These are phyloP conservation scores for Halichoeres trimaculatus DNA, from an alignment of 2,113 vertebrate genomes.

Conservation along the genomic window DNA sequence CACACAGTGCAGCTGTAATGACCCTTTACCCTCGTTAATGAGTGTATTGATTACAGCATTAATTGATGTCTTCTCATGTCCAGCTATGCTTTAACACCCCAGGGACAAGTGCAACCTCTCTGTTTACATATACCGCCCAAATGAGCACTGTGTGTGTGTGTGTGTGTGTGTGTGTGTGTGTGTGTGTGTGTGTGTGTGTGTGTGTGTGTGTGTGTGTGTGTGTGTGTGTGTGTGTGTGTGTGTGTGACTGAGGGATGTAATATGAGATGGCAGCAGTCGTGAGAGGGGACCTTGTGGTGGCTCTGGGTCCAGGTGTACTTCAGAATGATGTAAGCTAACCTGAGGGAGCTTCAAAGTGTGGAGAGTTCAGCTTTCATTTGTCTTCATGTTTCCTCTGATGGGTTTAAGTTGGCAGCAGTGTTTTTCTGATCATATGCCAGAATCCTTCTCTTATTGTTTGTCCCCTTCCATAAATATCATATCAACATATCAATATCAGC, in stretches of 20 bases:
- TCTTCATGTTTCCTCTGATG: background rate
- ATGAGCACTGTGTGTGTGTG: constrained; percentile 1
- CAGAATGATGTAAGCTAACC: constrained; percentile 24
- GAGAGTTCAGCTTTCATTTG: background rate
- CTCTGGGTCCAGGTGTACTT: constrained; percentile 55
- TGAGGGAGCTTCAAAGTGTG: constrained; percentile 3
- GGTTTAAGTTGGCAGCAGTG: background rate
- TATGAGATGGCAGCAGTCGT: constrained; percentile 34
- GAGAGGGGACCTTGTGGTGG: constrained; percentile 2
- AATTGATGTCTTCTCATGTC: constrained; percentile 45
- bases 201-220: constrained; percentile 13
- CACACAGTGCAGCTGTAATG: background rate
- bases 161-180: background rate
- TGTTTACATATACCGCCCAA: constrained; percentile 9
- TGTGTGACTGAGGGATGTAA: constrained; percentile 53
- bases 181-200: constrained; percentile 1
- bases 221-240: background rate
- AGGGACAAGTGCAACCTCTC: background rate
- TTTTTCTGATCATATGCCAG: background rate
- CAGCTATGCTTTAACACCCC: constrained; percentile 29
- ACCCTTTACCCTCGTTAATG: constrained; percentile 30
- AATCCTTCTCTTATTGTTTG: background rate
- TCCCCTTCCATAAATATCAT: background rate
- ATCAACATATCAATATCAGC: too few species aligned
- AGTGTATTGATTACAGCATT: constrained; percentile 62